Base-by-base conservation (phyloP, 2,797 vertebrate species). In the Pterois miles region DNA sequence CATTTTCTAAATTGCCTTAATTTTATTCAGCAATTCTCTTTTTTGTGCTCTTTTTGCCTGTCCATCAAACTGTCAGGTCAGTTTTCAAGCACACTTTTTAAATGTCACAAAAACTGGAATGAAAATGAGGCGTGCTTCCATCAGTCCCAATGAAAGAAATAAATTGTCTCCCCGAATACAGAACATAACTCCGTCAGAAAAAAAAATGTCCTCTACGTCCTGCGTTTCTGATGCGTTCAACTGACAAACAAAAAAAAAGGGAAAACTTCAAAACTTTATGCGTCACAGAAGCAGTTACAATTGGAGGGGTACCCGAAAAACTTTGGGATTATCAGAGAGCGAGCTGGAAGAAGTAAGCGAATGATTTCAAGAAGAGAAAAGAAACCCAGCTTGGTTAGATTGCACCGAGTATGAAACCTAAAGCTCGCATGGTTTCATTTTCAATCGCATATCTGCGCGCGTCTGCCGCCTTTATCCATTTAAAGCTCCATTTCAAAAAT, bases 401-500 rank as follows among this genome's bases (percentile, higher is more conserved):
- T 65, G 46, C 33, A 53, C 2, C 11, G 36, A 53, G 52, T 36
- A 40, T 66, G 57, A 71, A 77, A 74, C 59, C 43, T 58, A n/a
- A 40, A 54, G 16, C 27, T n/a, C 3, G 20, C 48, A 12, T 6
- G 64, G 62, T 76, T 80, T 84, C 29, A 38, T 84, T 87, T 77
- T 68, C n/a, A 5, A 71, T 63, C 20, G 0, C 56, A 13, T 31
- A 74, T 86, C 65, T 50, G 36, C 53, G 22, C 43, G 65, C 43
- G n/a, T 68, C 46, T 52, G 59, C 25, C 5, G 79, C 74, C 64
- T 71, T 74, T 62, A 80, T 87, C 86, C 82, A 65, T 86, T 91
- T 85, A 86, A 87, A 85, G 69, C 83, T 90, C 82, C 38, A 66
- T 92, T 88, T 90, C 81, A 86, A 75, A 87, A 91, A 92, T 91